Evolutionary conservation across 2,797 vertebrate genomes (phyloP), one percentile per base, ranked within the genome.

Genomic region (Galagoides demidoff): DNA sequence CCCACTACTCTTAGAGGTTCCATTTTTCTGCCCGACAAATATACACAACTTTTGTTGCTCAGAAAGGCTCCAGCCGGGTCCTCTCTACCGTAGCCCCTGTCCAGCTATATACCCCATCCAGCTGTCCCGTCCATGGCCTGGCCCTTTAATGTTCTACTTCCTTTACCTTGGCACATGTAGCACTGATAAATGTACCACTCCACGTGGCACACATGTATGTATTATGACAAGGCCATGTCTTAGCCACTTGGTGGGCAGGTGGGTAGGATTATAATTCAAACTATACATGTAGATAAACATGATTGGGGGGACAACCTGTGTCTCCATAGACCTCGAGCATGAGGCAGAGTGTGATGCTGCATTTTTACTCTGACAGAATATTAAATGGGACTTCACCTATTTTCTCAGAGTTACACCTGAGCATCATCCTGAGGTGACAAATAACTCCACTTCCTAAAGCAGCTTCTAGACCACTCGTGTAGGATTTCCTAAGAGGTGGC

Each of bases 371-470:
- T 61, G 77, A 49, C 45, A 71, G 52, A 63, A 71, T 81, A 66
- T 85, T 87, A 57, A 43, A 23, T 57, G 37, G 20, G n/a, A 66
- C 4, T 82, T 92, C 45, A 66, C 34, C 22, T 52, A 13, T 78
- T 85, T 95, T 66, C 77, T 10, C 39, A 68, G 76, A 64, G 37
- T 86, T 96, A 71, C 27, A 22, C 49, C 63, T 82, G 64, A 84
- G 29, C 17, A 71, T 13, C 64, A 77, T 13, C 64, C n/a, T 9
- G 31, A 92, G 37, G 8, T 34, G 39, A 89, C 59, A 59, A 39
- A 49, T 16, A 52, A 49, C 22, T 70, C 43, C 5, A 20, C 45
- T 70, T 76, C 74, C 49, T 87, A 25, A 90, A 74, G 76, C 87
- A 68, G 23, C 49, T 92, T 5, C 57, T 31, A 82, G 81, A 27